phyloP scores from a whole-genome alignment of 1,140 invertebrate genomes.

The Drosophila cardini region DNA sequence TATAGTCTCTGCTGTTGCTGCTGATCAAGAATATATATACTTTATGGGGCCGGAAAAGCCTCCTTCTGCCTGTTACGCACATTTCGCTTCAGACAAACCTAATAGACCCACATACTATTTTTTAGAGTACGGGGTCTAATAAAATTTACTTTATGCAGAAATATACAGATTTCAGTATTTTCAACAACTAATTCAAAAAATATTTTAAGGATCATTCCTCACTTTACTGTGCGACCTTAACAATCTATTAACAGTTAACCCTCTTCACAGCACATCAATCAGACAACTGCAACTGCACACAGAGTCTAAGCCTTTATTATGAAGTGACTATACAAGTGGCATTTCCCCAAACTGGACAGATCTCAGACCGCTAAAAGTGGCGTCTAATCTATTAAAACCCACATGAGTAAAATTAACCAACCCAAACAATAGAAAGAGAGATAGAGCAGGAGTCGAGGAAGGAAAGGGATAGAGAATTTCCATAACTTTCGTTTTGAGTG shows the following conservation, averaged over 20 bases:
- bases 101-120: no score
- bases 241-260: slow-evolving; percentile 51
- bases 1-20: no score
- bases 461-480: no score
- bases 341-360: slow-evolving; percentile 3
- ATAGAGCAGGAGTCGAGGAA: background rate
- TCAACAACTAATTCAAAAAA: background rate
- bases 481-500: slow-evolving; percentile 46
- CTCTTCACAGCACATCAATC: slow-evolving; percentile 48
- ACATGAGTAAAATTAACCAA: slow-evolving; percentile 53
- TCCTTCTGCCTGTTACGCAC: no score
- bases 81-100: no score
- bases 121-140: no score
- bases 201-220: background rate
- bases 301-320: slow-evolving; percentile 49
- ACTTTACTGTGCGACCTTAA: background rate
- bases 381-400: slow-evolving; percentile 72
- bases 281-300: slow-evolving; percentile 30
- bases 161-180: no score
- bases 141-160: no score
- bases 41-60: no score
- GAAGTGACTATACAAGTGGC: slow-evolving; percentile 31
- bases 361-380: slow-evolving; percentile 2
- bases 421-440: slow-evolving; percentile 18
- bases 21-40: no score